phyloP scores from a whole-genome alignment of 2,113 vertebrate species.

The Neofelis nebulosa region DNA sequence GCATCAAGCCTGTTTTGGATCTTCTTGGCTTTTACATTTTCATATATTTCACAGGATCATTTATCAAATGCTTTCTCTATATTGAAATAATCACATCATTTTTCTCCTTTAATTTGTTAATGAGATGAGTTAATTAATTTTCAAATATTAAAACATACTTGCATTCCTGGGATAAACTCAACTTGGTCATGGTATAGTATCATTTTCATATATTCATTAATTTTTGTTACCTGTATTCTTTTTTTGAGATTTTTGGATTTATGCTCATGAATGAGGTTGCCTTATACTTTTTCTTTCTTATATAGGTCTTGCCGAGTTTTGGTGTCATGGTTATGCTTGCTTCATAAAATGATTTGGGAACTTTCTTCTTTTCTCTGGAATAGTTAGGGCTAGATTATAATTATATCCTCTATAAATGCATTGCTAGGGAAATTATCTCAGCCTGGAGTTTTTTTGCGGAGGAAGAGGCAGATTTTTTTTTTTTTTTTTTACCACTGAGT shows the following conservation, averaged over 20 bases:
- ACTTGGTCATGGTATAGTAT: not conserved
- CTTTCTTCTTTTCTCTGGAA: not conserved
- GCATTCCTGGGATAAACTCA: not conserved
- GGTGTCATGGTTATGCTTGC: not conserved
- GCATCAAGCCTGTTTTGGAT: not conserved
- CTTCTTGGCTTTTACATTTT: not conserved
- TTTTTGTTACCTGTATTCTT: not conserved
- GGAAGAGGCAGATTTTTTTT: not conserved
- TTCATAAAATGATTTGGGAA: not conserved
- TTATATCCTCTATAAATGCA: not conserved
- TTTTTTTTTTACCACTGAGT: not conserved
- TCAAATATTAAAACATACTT: not conserved
- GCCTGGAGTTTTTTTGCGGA: not conserved
- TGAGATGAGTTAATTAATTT: not conserved
- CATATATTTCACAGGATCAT: not conserved
- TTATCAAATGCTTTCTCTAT: not conserved
- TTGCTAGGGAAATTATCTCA: not conserved
- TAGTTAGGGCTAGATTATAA: not conserved
- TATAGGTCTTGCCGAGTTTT: not conserved
- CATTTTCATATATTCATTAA: not conserved
- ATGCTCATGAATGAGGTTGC: not conserved
- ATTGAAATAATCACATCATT: not conserved
- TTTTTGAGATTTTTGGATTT: not conserved
- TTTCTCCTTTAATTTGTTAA: not conserved
- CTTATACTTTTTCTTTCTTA: not conserved